Evolutionary conservation across 2,113 vertebrate genomes (phyloP).

Genomic region (Junco hyemalis): DNA sequence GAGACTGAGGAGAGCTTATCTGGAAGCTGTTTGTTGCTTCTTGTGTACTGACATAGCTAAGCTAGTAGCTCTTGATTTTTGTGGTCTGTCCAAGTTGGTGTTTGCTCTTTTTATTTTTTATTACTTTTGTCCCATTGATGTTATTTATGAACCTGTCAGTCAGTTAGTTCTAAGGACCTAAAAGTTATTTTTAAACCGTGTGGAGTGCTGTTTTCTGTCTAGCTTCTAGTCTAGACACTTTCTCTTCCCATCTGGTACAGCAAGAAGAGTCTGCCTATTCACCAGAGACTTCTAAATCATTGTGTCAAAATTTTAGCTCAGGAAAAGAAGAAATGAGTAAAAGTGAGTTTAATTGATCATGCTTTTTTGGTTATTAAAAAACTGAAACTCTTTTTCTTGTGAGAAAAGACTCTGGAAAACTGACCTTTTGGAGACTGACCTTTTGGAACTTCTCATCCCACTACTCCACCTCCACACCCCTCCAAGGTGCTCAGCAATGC

Average conservation of each 20-base stretch:
- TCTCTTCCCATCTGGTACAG: background rate
- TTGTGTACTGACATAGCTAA: background rate
- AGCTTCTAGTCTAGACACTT: background rate
- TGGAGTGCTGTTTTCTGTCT: background rate
- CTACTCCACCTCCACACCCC: fast-evolving
- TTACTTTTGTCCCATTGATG: background rate
- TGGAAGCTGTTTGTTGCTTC: background rate
- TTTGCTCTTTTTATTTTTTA: background rate
- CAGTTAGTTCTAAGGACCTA: background rate
- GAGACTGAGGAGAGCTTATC: background rate
- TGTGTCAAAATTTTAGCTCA: background rate
- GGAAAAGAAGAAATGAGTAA: background rate
- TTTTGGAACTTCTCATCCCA: background rate
- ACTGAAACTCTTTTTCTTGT: background rate
- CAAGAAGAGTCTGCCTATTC: background rate
- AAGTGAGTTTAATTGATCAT: background rate
- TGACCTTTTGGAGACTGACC: background rate
- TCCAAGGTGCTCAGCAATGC: background rate
- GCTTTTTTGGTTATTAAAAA: background rate
- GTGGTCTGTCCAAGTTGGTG: background rate
- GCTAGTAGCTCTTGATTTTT: background rate
- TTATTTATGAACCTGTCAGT: background rate
- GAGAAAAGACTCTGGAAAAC: background rate
- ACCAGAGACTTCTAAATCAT: background rate
- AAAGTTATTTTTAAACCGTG: background rate